Evolutionary conservation across 2,888 invertebrate genomes (phyloP), one percentile per base, ranked within the genome.

Genomic region (Tholera decimalis): DNA sequence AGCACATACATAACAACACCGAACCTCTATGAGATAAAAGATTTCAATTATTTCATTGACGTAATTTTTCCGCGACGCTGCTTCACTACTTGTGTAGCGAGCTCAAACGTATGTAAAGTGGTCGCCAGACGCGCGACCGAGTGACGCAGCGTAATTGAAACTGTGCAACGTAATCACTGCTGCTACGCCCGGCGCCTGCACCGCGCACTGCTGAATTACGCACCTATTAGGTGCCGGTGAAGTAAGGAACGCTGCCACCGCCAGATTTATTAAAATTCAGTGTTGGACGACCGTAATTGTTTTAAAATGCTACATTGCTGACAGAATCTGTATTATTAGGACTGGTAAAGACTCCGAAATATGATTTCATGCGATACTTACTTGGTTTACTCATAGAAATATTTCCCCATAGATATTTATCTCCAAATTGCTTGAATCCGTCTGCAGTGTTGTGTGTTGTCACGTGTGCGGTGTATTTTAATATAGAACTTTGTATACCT

Each of bases 81-180:
- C 7, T 30, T 22, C 55, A 39, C 22, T 11, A 28, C 43, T 44
- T 28, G 28, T n/a, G 39, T 26, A 28, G 39, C 37, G 54, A 58
- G 43, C 67, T 79, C 70, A 73, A 77, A 79, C 57, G 67, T 77
- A 77, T 79, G 70, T 66, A 73, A 74, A 81, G 65, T 70, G 66
- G 61, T 62, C 66, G 60, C 67, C 64, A 60, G 56, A 67, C 67
- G 58, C 56, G 55, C 68, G 54, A 9, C 43, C 56, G 64, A 77
- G 58, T 70, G 72, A 62, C 68, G 81, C 73, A 64, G 61, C 64
- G 74, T 81, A 77, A 81, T 81, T 81, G 81, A 81, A 81, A 81
- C 68, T 58, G 70, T 71, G 69, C 67, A 49, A 51, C 49, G 58
- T 74, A 74, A 79, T 81, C 73, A 77, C 73, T 49, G 55, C 72